Evolutionary conservation across 2,797 vertebrate species (phyloP), one percentile per base, ranked within the genome.

Genomic region (Spheniscus humboldti): DNA sequence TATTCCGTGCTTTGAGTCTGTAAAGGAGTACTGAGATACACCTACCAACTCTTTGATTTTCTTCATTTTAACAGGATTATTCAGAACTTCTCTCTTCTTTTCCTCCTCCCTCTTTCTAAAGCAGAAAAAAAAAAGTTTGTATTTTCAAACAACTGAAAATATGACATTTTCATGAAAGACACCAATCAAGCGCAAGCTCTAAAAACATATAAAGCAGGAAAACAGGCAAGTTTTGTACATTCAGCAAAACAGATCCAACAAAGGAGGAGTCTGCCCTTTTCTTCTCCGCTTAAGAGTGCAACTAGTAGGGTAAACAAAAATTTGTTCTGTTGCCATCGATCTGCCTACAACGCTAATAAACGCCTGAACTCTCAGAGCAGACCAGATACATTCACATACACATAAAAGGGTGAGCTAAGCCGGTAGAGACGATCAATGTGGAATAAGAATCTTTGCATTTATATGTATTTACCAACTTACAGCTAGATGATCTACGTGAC

Each of bases 61-160:
- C 98, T 98, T 99, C 99, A 99, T 99, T 98, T 99, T 99, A 57
- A 99, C 99, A 27, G 99, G 99, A 80, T 99, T 99, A 47, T 98
- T 99, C 80, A 99, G 94, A 73, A 99, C 98, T 63, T 99, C 99
- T 96, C 99, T 99, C 96, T 99, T 99, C 97, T 99, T 99, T 72
- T 99, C 99, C 77, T 99, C 99, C 52, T 99, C 99, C 22, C 98
- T 98, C 97, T 99, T 99, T 89, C 99, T 99, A 97, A 68, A 95
- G 60, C 69, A 76, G 60, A 47, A 37, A 30, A 23, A 30, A 23
- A 31, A 17, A 35, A 41, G 15, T 8, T 7, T 37, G 13, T 5
- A 7, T 28, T 71, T 71, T 30, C 17, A 45, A 91, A 66, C 50
- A 52, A 59, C 8, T 27, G 16, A 41, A n/a, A 76, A 41, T 0